Percentiles rank a stretch among this genome's conserved stretches.
These are phyloP conservation scores for Caenorhabditis plicata DNA, from an alignment of 2,888 invertebrate species.

Conservation along the genomic window DNA sequence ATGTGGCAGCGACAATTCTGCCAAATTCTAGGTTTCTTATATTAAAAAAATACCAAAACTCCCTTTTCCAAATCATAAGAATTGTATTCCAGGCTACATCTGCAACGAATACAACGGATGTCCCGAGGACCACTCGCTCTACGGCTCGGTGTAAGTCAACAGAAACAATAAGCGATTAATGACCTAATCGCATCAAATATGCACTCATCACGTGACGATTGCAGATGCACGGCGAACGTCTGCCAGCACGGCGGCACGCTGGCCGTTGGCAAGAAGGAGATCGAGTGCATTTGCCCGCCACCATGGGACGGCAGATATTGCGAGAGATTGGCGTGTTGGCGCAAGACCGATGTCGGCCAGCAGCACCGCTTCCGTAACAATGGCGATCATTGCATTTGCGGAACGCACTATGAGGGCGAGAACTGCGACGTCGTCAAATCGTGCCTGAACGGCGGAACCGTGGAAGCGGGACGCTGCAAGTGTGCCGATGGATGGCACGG, in stretches of 20 bases:
- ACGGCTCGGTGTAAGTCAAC: constrained; percentile 48
- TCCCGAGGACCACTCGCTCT: constrained; percentile 40
- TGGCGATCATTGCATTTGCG: constrained; percentile 53
- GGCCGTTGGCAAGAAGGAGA: constrained; percentile 52
- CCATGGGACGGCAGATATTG: constrained; percentile 63
- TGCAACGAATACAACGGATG: constrained; percentile 59
- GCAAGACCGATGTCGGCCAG: constrained; percentile 45
- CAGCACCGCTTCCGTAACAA: constrained; percentile 40
- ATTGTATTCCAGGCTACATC: constrained; percentile 41
- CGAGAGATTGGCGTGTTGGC: constrained; percentile 61
- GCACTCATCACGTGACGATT: too few species aligned
- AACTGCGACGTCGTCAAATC: constrained; percentile 52
- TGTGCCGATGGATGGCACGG: constrained; percentile 59
- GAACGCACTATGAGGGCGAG: constrained; percentile 51
- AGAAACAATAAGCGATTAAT: too few species aligned
- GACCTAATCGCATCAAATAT: too few species aligned
- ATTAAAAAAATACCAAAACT: too few species aligned
- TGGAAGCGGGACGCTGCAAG: constrained; percentile 48
- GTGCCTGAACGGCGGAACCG: constrained; percentile 52
- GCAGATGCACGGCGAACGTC: constrained; percentile 56
- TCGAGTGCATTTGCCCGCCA: constrained; percentile 60
- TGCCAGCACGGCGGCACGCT: constrained; percentile 60
- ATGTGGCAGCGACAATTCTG: too few species aligned
- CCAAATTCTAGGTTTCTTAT: too few species aligned
- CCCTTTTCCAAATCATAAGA: too few species aligned